Base-by-base conservation (phyloP, 2,797 vertebrate genomes). In the Oryzias sinensis region DNA sequence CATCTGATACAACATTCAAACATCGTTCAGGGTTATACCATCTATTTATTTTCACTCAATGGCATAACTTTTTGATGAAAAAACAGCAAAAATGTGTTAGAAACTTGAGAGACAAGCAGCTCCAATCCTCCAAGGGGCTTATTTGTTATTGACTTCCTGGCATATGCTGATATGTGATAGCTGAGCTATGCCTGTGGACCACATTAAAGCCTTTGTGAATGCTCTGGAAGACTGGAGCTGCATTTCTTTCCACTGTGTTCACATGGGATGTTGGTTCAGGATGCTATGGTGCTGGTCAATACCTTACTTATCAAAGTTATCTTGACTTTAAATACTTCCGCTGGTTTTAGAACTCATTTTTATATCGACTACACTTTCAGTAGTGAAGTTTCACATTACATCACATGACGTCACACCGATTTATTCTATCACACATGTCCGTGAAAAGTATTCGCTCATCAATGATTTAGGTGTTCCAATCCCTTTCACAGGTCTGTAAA, bases 101-200 rank as follows among this genome's bases (percentile, higher is more conserved):
- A 50, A 55, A 70, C 49, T 67, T 57, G 43, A 55, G n/a, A 53
- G 24, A 59, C 29, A 37, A 57, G 53, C 69, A 24, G 59, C 52
- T 66, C 50, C 74, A 11, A 33, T 9, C 33, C 33, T 33, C 33
- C 8, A 9, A 33, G 33, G 55, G 58, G 70, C 49, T 68, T 70
- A 29, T 48, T 40, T 58, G 65, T 61, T 79, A 87, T 81, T 75
- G 57, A 79, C 79, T 80, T 33, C 33, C 33, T 33, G 9, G 33
- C 33, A 33, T 11, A 33, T 33, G 33, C 33, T 33, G 9, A 33
- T 33, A 33, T 33, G 62, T 82, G 87, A 87, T 87, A 88, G 56
- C 73, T 75, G 73, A 83, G 88, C 82, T 89, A 90, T 86, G 59
- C 65, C 54, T 69, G 49, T 53, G 64, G 59, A 68, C 42, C 15